These are phyloP conservation scores for Sphaerophoria rueppellii DNA, from an alignment of 2,888 invertebrate genomes.

Conservation along the genomic window DNA sequence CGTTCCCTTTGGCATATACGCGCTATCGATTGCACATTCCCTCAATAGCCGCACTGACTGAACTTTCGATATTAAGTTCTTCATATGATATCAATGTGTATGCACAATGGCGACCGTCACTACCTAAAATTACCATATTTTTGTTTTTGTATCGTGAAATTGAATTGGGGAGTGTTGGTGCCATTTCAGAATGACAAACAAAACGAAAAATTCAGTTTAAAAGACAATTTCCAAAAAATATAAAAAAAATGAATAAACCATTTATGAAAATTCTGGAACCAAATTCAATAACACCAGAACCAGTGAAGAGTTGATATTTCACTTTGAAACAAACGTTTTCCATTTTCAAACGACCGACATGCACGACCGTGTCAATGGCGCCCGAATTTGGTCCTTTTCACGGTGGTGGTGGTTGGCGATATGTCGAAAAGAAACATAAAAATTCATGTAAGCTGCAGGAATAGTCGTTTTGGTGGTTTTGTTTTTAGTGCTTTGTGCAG, in stretches of 20 bases:
- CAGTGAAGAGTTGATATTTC: background rate
- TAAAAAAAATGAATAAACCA: background rate
- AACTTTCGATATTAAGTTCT: conserved; percentile 28
- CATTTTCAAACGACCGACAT: background rate
- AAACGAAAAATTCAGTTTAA: background rate
- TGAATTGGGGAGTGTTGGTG: conserved; percentile 54
- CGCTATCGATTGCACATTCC: conserved; percentile 13
- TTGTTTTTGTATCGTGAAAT: conserved; percentile 54
- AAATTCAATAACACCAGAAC: background rate
- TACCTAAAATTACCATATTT: conserved; percentile 58
- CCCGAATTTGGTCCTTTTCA: conserved; percentile 1
- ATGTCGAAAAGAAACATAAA: conserved; percentile 50
- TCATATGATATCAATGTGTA: conserved; percentile 22
- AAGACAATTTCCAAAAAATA: conserved; percentile 23
- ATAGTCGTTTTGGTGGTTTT: conserved; percentile 1
- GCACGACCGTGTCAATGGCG: too few relatives aligned
- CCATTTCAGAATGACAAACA: conserved; percentile 12
- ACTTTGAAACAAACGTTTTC: conserved; percentile 12
- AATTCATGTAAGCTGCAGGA: conserved; percentile 54
- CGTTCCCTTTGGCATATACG: background rate
- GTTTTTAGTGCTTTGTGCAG: conserved; percentile 46
- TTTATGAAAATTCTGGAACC: conserved; percentile 4
- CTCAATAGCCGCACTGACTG: background rate
- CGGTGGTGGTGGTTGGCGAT: conserved; percentile 11
- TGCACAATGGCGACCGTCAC: conserved; percentile 12